phyloP scores from a whole-genome alignment of 2,797 vertebrate genomes.

The Phataginus tricuspis region DNA sequence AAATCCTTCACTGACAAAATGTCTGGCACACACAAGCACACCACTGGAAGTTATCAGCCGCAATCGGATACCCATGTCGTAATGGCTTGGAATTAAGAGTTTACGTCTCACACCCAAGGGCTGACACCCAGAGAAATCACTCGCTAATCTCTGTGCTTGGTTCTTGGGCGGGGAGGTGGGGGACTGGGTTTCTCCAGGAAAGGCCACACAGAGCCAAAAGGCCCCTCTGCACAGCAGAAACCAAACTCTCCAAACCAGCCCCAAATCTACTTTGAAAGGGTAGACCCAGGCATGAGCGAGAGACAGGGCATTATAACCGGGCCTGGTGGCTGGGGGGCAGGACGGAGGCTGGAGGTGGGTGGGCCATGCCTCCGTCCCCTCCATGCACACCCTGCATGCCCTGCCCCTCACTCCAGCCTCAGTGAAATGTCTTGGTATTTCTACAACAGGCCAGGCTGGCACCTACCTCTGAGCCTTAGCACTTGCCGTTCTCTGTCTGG shows the following conservation, averaged over 20 bases:
- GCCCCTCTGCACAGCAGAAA: background rate
- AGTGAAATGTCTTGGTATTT: background rate
- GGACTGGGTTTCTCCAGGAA: background rate
- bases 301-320: background rate
- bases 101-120: slow-evolving; percentile 66
- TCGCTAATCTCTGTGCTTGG: background rate
- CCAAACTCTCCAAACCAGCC: background rate
- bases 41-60: slow-evolving; percentile 26
- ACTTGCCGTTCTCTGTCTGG: background rate
- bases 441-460: background rate
- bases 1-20: slow-evolving; percentile 65
- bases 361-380: background rate
- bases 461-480: background rate
- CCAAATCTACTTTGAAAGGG: background rate
- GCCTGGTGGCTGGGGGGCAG: background rate
- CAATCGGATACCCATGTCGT: slow-evolving; percentile 48
- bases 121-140: slow-evolving; percentile 19
- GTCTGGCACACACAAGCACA: slow-evolving; percentile 42
- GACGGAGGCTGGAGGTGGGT: background rate
- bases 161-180: background rate
- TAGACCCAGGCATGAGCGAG: background rate
- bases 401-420: background rate
- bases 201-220: background rate
- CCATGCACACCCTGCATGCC: background rate
- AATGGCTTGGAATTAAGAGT: slow-evolving; percentile 52